Evolutionary conservation across 37 sponge, comb jelly and placozoan species (phyloP), one percentile per base, ranked within the genome.

Genomic region (Oscarella lobularis): DNA sequence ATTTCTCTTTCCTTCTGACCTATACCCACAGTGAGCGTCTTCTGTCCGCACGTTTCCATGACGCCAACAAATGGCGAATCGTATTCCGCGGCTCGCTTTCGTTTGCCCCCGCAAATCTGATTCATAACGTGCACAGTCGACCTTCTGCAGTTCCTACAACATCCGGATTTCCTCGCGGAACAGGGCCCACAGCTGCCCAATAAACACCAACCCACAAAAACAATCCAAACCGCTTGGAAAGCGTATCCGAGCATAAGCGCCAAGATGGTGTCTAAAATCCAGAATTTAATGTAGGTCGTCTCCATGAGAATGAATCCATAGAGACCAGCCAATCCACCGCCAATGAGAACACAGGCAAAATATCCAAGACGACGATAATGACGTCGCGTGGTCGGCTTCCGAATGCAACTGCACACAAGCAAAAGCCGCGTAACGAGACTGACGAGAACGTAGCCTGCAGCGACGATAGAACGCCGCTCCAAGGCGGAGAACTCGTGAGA

Each of bases 161-260:
- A n/a, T 27, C 60, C 60, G 9, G 60, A 48, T n/a, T n/a, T n/a
- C n/a, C n/a, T n/a, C n/a, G n/a, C n/a, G n/a, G n/a, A n/a, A n/a
- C n/a, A n/a, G n/a, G n/a, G n/a, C n/a, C n/a, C n/a, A 20, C 60
- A 48, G 60, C 60, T 48, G 60, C 60, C 60, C 60, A 48, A 9
- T 27, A 48, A 27, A 20, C 9, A 48, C 60, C 60, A 48, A 20
- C 20, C 20, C 9, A 48, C 60, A 48, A 48, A 27, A 20, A 48
- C 14, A 27, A 48, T 48, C 60, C 60, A 48, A 9, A 48, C 9
- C 20, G 20, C 60, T 48, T 48, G 60, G 60, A 48, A 27, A 20
- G 20, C 20, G 14, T 27, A 27, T 9, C 60, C 60, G 20, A 9
- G 14, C 9, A 20, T 48, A 20, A 48, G 9, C 9, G 60, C 9